Conservation (phyloP, 37 sponge, comb jelly and placozoan genomes). For the Agelas oroides region DNA sequence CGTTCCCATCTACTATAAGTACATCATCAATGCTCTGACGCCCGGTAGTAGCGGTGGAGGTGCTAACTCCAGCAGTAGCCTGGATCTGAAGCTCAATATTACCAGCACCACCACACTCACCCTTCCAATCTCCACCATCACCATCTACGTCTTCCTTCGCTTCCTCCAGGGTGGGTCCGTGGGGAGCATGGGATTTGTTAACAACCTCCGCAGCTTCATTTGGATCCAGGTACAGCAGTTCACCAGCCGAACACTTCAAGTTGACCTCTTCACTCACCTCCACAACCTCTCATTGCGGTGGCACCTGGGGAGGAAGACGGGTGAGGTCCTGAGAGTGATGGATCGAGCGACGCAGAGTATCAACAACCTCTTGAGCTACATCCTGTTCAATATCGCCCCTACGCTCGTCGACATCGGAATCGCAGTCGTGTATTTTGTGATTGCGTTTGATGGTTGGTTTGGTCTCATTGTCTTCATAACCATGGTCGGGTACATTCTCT, state of each 20-base stretch:
- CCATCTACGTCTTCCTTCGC: constrained; percentile 75
- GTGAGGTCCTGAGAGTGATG: constrained; percentile 94
- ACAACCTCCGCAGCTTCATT: constrained; percentile 78
- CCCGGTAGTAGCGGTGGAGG: neutral
- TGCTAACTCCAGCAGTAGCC: neutral
- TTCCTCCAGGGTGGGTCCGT: constrained; percentile 88
- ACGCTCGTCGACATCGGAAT: constrained; percentile 93
- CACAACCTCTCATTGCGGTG: constrained; percentile 94
- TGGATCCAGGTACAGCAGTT: constrained; percentile 98
- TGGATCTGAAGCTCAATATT: constrained; percentile 22
- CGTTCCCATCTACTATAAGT: constrained; percentile 96
- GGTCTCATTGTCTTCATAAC: constrained; percentile 96
- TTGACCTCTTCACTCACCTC: constrained; percentile 86
- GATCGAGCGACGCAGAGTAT: constrained; percentile 93
- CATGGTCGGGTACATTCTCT: constrained; percentile 84
- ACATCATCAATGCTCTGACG: constrained; percentile 83
- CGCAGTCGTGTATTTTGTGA: constrained; percentile 94
- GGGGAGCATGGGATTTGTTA: constrained; percentile 82
- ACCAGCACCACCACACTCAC: constrained; percentile 28
- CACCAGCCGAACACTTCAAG: constrained; percentile 82
- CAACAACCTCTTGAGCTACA: constrained; percentile 89
- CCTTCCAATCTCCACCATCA: constrained; percentile 49
- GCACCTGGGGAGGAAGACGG: constrained; percentile 97
- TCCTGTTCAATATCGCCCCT: constrained; percentile 95
- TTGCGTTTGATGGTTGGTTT: constrained; percentile 98